A percentile compares a stretch with the other conserved stretches of the same genome.
Conservation (phyloP, 2,888 invertebrate species). For the Drosophila quinaria region DNA sequence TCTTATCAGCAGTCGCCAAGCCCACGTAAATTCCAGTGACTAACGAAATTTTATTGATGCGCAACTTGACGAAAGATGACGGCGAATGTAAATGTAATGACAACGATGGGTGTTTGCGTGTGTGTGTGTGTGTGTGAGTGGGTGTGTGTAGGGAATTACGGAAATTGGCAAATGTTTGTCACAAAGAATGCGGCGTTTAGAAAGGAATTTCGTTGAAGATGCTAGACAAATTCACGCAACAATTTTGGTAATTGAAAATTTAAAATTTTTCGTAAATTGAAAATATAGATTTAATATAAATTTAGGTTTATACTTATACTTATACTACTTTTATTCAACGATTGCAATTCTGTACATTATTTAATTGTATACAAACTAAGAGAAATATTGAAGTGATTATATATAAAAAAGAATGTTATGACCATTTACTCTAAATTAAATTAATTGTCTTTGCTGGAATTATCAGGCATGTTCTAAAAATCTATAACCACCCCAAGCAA, state of each 20-base stretch:
- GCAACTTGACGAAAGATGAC: slow-evolving; percentile 58
- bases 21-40: slow-evolving; percentile 55
- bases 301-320: background rate
- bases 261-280: background rate
- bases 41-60: slow-evolving; percentile 58
- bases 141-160: slow-evolving; percentile 9
- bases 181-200: slow-evolving; percentile 22
- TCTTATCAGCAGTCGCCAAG: slow-evolving; percentile 66
- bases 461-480: too few relatives aligned
- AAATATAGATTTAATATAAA: too few relatives aligned
- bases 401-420: background rate
- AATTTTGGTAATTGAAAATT: slow-evolving; percentile 1
- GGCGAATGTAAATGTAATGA: slow-evolving; percentile 39
- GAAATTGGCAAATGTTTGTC: slow-evolving; percentile 44
- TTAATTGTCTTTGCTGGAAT: too few relatives aligned
- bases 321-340: too few relatives aligned
- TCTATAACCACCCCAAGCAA: too few relatives aligned
- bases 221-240: slow-evolving; percentile 6
- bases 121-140: too few relatives aligned
- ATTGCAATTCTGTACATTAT: background rate
- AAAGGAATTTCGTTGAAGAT: slow-evolving; percentile 4
- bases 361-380: too few relatives aligned
- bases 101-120: slow-evolving; percentile 1
- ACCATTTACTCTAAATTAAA: background rate
- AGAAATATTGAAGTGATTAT: too few relatives aligned